Conservation (phyloP, 2,113 vertebrate species). For the Panthera tigris region DNA sequence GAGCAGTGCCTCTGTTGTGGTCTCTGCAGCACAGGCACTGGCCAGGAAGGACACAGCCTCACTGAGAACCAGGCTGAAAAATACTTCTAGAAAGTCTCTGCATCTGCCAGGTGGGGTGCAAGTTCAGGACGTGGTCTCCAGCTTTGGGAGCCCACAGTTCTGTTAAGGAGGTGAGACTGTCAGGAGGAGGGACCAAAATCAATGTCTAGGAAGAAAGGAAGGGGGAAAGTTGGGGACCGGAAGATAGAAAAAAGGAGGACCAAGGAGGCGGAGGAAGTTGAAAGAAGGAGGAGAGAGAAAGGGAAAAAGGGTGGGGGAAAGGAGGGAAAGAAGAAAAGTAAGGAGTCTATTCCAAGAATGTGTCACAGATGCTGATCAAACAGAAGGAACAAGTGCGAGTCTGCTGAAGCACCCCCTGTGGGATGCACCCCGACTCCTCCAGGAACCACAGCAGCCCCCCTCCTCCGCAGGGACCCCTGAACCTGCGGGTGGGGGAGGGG, state of each 20-base stretch:
- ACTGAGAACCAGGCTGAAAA: not conserved
- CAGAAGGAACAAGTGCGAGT: not conserved
- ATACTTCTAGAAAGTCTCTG: not conserved
- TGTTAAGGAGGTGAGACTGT: not conserved
- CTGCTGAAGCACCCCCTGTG: not conserved
- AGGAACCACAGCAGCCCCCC: not conserved
- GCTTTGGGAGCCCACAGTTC: not conserved
- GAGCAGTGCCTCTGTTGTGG: not conserved
- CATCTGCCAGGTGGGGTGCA: too few species aligned
- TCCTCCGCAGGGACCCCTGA: not conserved
- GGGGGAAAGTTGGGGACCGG: not conserved
- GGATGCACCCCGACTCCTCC: not conserved
- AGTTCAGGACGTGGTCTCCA: not conserved
- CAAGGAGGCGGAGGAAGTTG: not conserved
- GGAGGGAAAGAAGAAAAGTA: not conserved
- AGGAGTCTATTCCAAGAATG: not conserved
- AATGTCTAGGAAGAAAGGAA: not conserved
- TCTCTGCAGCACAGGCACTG: not conserved
- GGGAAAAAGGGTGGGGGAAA: too few species aligned
- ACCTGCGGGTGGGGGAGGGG: not conserved
- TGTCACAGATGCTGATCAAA: not conserved
- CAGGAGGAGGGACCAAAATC: not conserved
- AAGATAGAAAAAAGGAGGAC: not conserved
- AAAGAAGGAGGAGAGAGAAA: not conserved
- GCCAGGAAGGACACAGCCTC: not conserved